Base-by-base conservation (phyloP, 2,888 invertebrate genomes). In the Lathronympha strigana region DNA sequence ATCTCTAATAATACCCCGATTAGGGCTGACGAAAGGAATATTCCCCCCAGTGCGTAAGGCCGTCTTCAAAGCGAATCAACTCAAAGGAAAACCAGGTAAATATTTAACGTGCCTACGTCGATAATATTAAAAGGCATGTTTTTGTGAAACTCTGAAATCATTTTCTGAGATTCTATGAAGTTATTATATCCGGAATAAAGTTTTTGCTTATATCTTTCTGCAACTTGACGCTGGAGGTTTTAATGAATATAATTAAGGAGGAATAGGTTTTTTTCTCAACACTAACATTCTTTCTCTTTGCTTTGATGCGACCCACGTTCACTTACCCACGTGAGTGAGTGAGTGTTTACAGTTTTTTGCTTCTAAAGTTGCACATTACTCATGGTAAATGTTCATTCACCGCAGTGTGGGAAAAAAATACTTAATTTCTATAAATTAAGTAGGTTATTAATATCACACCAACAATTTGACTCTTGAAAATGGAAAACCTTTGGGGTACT, bases 1-100 rank as follows among this genome's bases (percentile, higher is more conserved):
- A 23, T 53, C 25, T 54, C 40, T 54, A 54, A 38, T 23, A 54
- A 54, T 21, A 55, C 25, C 40, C 28, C 40, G 40, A 17, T 40
- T 25, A 0, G 17, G 31, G n/a, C 31, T 43, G 43, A 43, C 40
- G 28, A 45, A 43, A 45, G 28, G 47, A 54, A 47, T 53, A 47
- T 47, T 47, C 54, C 33, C 33, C n/a, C 17, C 38, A 23, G 13
- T 64, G 36, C 50, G 57, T 58, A 36, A 38, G 21, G 50, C 23
- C 19, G 28, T 43, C 63, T 49, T 63, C 55, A 61, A 67, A 63
- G 57, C 33, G 61, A 64, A 58, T 64, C 51, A 58, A 58, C 33
- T 64, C 64, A 64, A 64, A 64, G 64, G 58, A 53, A 63, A 64
- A 64, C 64, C 64, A 51, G 53, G 64, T 64, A 64, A 64, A 64